A percentile compares a stretch with the other conserved stretches of the same genome.
Evolutionary conservation across 2,113 vertebrate species (phyloP).

Genomic region (Cheilinus undulatus): DNA sequence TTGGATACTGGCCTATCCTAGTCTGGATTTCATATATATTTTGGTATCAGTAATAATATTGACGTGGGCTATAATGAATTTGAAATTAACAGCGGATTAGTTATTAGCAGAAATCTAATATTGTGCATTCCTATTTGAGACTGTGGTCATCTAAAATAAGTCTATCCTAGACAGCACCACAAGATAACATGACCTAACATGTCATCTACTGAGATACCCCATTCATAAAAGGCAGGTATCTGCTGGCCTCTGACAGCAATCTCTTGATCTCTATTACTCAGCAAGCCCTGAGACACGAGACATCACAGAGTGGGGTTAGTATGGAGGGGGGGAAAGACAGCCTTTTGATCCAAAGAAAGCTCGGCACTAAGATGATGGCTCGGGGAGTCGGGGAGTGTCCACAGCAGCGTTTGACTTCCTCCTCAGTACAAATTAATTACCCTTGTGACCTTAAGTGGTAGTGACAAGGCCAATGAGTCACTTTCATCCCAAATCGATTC

Average conservation of each 20-base stretch:
- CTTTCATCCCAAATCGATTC: conserved; percentile 71
- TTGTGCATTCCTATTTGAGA: too few species aligned
- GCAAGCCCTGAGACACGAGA: conserved; percentile 55
- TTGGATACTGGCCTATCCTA: too few species aligned
- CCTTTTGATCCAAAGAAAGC: conserved; percentile 70
- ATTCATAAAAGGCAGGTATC: conserved; percentile 54
- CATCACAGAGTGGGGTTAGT: conserved; percentile 59
- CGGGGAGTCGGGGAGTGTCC: conserved; percentile 42
- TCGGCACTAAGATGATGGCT: conserved; percentile 46
- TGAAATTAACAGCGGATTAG: too few species aligned
- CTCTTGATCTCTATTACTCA: conserved; percentile 74
- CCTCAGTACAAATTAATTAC: conserved; percentile 71
- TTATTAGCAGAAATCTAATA: too few species aligned
- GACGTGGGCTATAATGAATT: too few species aligned
- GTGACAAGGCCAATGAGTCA: conserved; percentile 56
- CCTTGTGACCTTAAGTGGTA: conserved; percentile 60
- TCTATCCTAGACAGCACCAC: conserved; percentile 18
- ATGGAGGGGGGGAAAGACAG: conserved; percentile 43
- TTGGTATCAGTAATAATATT: too few species aligned
- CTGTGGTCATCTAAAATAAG: conserved; percentile 30
- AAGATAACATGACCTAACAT: conserved; percentile 2
- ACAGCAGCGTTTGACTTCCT: conserved; percentile 47
- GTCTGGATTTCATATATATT: too few species aligned
- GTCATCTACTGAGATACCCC: conserved; percentile 24
- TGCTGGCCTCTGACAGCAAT: conserved; percentile 52